These are phyloP conservation scores for Drosophila birchii DNA, from an alignment of 2,888 invertebrate genomes.

Conservation along the genomic window DNA sequence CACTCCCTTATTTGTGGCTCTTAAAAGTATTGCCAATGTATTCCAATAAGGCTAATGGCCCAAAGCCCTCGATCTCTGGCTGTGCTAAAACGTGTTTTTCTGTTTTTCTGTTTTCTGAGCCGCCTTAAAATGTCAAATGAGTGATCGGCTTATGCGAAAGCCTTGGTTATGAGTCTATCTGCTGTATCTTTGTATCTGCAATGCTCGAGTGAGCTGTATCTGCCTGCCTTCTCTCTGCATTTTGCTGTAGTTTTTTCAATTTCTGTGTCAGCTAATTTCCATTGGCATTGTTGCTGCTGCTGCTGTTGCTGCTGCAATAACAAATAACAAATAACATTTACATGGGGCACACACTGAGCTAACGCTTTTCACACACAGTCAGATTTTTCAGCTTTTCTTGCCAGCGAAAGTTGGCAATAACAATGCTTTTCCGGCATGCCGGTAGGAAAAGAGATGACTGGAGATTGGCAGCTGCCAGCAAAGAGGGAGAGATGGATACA, in stretches of 20 bases:
- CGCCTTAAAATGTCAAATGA: constrained; percentile 42
- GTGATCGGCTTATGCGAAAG: constrained; percentile 47
- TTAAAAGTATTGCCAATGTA: constrained; percentile 18
- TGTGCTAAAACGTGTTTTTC: constrained; percentile 34
- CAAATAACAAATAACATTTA: constrained; percentile 50
- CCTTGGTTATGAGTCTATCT: constrained; percentile 36
- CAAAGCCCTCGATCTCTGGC: constrained; percentile 13
- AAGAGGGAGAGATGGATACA: constrained; percentile 20
- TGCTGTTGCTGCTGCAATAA: constrained; percentile 12
- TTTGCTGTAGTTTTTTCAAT: constrained; percentile 11
- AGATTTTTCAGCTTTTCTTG: constrained; percentile 63
- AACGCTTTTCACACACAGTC: constrained; percentile 67
- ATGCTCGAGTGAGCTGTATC: constrained; percentile 46
- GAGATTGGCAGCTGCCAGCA: constrained; percentile 38
- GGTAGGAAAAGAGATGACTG: constrained; percentile 34
- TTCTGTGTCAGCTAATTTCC: constrained; percentile 53
- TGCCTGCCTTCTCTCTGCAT: constrained; percentile 3
- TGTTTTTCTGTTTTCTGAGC: not conserved
- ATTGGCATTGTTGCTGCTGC: constrained; percentile 38
- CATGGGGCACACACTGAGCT: constrained; percentile 49
- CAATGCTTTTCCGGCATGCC: constrained; percentile 76
- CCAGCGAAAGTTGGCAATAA: constrained; percentile 75
- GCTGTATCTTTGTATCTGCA: constrained; percentile 28
- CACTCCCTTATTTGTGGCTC: not conserved
- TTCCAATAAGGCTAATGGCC: constrained; percentile 41